phyloP scores from a whole-genome alignment of 2,888 invertebrate species.

The Euphydryas editha region DNA sequence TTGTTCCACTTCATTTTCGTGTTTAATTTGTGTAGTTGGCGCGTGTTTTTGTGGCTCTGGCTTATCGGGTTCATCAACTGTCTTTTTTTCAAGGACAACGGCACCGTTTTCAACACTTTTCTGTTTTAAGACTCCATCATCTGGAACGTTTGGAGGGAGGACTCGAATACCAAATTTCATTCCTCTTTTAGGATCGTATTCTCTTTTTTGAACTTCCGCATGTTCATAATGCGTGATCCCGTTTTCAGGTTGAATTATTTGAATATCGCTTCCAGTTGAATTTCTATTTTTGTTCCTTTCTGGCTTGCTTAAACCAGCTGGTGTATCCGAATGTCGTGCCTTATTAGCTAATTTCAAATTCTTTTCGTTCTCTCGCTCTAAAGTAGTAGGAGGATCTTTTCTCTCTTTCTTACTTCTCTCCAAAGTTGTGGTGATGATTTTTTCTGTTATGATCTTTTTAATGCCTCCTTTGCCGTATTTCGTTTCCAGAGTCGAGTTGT shows the following conservation, averaged over 20 bases:
- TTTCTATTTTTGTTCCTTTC: conserved; percentile 70
- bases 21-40: conserved; percentile 72
- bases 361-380: conserved; percentile 80
- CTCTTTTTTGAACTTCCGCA: conserved; percentile 80
- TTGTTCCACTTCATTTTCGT: conserved; percentile 76
- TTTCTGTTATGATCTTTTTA: conserved; percentile 79
- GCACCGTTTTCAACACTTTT: conserved; percentile 74
- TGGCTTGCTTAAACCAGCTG: conserved; percentile 63
- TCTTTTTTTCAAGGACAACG: conserved; percentile 63
- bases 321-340: conserved; percentile 65
- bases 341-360: conserved; percentile 72
- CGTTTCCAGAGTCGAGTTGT: conserved; percentile 78
- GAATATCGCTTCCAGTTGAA: conserved; percentile 69
- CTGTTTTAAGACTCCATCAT: conserved; percentile 77
- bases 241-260: conserved; percentile 73
- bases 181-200: conserved; percentile 82
- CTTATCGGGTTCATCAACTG: conserved; percentile 72
- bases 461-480: conserved; percentile 75
- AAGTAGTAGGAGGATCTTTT: conserved; percentile 67
- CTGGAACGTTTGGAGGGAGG: conserved; percentile 82
- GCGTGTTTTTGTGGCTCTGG: conserved; percentile 66
- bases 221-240: conserved; percentile 71
- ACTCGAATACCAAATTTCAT: conserved; percentile 89
- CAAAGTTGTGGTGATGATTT: conserved; percentile 74
- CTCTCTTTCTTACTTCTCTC: conserved; percentile 79